Evolutionary conservation across 35 echinoderm and acorn worm species (phyloP), one percentile per base, ranked within the genome.

Genomic region (Holothuria glaberrima): DNA sequence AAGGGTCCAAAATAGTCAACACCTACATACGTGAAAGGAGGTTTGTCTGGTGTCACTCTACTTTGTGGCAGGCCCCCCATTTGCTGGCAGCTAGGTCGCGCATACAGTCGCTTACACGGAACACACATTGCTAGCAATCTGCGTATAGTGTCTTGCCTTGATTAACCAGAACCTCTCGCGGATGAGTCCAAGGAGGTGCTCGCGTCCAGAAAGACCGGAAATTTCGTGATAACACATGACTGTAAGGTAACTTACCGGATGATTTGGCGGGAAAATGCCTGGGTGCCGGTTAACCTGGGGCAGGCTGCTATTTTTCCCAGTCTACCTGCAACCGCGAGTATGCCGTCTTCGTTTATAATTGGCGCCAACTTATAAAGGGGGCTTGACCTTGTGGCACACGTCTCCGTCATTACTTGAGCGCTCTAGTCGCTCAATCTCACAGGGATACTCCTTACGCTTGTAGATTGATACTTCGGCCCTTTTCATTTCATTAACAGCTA

Each of bases 301-400:
- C 30, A 68, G 14, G 9, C 59, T 59, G 48, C 72, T 82, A 85
- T 92, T 79, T 19, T 46, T 30, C n/a, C n/a, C 19, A 92, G 12
- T 20, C 90, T 62, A 35, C 94, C 94, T 30, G 84, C 90, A 14
- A 95, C 94, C 61, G 33, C 9, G 5, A 95, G 3, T 22, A 92
- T 2, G n/a, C 90, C 85, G 26, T 79, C 32, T 21, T 69, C 50
- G 17, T 24, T 52, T 35, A 68, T 22, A 59, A 44, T 44, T 6
- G 33, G 52, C 7, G 9, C 30, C 30, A 75, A 16, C 27, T 60
- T 75, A 59, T 31, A 16, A 36, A 59, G 30, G 16, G 22, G 2
- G 34, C 69, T 66, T 54, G 50, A 4, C 41, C 12, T 28, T 75
- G 87, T 81, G 52, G 9, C 21, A 91, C 26, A 4, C 4, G 1